Percentiles rank a stretch among this genome's conserved stretches.
Conservation (phyloP, 2,797 vertebrate genomes). For the Syngnathus rostellatus region DNA sequence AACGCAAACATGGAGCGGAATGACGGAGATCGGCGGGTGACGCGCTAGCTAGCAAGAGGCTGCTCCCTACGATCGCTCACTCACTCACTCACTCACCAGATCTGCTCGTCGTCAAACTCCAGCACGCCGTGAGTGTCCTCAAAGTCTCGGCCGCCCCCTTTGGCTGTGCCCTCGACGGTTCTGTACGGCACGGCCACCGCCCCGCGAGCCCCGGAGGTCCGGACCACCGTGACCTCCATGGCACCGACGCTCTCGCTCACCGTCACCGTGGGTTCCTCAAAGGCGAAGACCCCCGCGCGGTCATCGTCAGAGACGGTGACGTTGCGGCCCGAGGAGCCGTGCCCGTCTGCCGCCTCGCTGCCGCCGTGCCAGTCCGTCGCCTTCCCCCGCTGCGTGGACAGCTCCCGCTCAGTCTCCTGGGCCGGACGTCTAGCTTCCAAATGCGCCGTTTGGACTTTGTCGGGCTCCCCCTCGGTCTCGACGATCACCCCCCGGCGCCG, state of each 20-base stretch:
- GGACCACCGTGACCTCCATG: conserved; percentile 90
- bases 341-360: conserved; percentile 57
- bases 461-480: conserved; percentile 85
- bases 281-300: conserved; percentile 90
- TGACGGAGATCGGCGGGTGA: not conserved
- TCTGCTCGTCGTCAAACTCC: conserved; percentile 93
- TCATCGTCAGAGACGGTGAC: conserved; percentile 94
- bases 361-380: conserved; percentile 59
- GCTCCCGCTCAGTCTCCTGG: conserved; percentile 66
- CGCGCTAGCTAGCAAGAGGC: no score
- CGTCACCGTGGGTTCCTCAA: conserved; percentile 77
- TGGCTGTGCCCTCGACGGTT: conserved; percentile 83
- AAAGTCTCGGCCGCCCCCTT: conserved; percentile 91
- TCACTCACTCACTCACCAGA: conserved; percentile 76
- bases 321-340: conserved; percentile 68
- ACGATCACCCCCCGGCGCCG: conserved; percentile 89
- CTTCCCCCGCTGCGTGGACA: conserved; percentile 87
- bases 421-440: conserved; percentile 74
- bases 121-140: conserved; percentile 89
- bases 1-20: conserved; percentile 28
- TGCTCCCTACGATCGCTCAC: no score
- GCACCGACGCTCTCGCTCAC: conserved; percentile 87
- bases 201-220: conserved; percentile 85
- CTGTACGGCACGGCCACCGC: conserved; percentile 87
- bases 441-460: conserved; percentile 72